Evolutionary conservation across 2,888 invertebrate species (phyloP).

Genomic region (Pristionchus arcanus): DNA sequence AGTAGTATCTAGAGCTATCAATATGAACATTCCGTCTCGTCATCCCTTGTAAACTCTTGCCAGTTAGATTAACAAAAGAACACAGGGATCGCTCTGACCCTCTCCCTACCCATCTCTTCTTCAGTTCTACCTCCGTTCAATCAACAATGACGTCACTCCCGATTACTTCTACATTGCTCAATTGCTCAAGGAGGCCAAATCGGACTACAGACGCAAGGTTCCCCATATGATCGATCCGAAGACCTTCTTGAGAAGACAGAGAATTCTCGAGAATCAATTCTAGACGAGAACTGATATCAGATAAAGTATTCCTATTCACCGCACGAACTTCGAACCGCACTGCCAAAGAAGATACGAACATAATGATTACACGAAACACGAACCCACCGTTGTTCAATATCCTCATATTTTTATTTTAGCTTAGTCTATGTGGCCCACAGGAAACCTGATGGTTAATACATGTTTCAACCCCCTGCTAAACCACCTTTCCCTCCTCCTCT

Average conservation of each 20-base stretch:
- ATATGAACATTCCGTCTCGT: too few relatives aligned
- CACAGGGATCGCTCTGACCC: too few relatives aligned
- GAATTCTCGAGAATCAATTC: slow-evolving; percentile 46
- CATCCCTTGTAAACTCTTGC: too few relatives aligned
- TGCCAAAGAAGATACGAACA: too few relatives aligned
- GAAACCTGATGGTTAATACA: background rate
- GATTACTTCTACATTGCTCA: slow-evolving; percentile 58
- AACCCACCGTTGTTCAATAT: too few relatives aligned
- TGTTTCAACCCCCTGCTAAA: background rate
- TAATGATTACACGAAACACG: too few relatives aligned
- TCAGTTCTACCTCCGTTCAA: slow-evolving; percentile 56
- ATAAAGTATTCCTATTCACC: background rate
- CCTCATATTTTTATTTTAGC: background rate
- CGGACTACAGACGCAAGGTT: slow-evolving; percentile 1
- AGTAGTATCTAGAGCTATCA: too few relatives aligned
- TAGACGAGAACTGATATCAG: background rate
- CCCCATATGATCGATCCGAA: slow-evolving; percentile 22
- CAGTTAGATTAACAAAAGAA: too few relatives aligned
- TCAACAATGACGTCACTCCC: slow-evolving; percentile 56
- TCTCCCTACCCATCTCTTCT: background rate
- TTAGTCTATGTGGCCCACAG: too few relatives aligned
- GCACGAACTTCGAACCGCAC: too few relatives aligned
- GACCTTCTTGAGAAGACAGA: slow-evolving; percentile 8
- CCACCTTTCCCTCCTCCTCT: background rate
- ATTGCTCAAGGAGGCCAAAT: slow-evolving; percentile 45